These are phyloP conservation scores for Gopherus flavomarginatus DNA, from an alignment of 2,113 vertebrate species.

Conservation along the genomic window DNA sequence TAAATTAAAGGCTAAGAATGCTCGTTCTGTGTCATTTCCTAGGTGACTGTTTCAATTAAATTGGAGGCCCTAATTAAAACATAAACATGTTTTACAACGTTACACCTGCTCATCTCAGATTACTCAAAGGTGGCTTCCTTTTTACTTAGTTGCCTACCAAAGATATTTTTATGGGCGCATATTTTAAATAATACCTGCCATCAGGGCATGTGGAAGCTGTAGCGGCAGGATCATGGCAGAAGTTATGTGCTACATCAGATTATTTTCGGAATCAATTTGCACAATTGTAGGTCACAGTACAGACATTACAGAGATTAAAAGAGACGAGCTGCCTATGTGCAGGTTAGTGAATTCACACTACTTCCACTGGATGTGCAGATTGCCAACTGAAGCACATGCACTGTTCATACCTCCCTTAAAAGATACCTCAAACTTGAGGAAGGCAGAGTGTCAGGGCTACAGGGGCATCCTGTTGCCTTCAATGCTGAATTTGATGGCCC, in stretches of 20 bases:
- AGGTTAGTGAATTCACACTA: slow-evolving; percentile 43
- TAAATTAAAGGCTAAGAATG: not conserved
- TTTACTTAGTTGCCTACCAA: not conserved
- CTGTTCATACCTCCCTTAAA: slow-evolving; percentile 73
- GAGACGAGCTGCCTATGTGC: slow-evolving; percentile 43
- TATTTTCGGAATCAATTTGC: slow-evolving; percentile 38
- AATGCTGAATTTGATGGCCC: slow-evolving; percentile 96
- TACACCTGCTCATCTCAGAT: not conserved
- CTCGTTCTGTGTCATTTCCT: not conserved
- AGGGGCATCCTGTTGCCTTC: slow-evolving; percentile 96
- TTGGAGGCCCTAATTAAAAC: not conserved
- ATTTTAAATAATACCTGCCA: not conserved
- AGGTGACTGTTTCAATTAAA: not conserved
- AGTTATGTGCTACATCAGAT: not conserved
- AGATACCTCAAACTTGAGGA: slow-evolving; percentile 78
- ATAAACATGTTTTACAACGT: not conserved
- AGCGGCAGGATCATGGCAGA: not conserved
- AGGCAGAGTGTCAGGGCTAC: slow-evolving; percentile 79
- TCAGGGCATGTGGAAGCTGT: not conserved
- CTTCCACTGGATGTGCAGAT: slow-evolving; percentile 55
- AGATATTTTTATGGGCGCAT: not conserved
- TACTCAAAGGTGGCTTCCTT: not conserved
- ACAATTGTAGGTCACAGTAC: slow-evolving; percentile 38
- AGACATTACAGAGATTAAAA: not conserved
- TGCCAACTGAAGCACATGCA: slow-evolving; percentile 75